phyloP scores from a whole-genome alignment of 2,113 vertebrate genomes.

The Scytalopus superciliaris region DNA sequence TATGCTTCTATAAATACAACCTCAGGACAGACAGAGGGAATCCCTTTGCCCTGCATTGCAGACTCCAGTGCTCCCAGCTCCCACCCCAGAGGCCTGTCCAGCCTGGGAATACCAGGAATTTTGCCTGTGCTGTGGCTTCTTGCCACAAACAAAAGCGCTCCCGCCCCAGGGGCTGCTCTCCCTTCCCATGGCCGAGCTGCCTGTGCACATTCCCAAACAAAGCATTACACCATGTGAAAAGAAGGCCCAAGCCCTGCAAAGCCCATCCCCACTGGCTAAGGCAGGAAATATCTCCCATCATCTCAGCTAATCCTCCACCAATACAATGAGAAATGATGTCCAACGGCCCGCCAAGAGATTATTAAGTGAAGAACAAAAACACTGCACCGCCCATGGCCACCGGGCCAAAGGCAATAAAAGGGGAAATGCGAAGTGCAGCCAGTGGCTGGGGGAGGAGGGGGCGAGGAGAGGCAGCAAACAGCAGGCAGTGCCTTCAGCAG shows the following conservation, averaged over 20 bases:
- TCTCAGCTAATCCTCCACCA: constrained; percentile 73
- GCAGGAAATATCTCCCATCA: constrained; percentile 78
- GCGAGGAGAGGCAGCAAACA: neutral
- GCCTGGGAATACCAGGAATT: neutral
- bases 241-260: constrained; percentile 63
- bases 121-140: neutral
- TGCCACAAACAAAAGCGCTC: neutral
- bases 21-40: rapidly evolving
- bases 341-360: constrained; percentile 69
- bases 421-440: constrained; percentile 51
- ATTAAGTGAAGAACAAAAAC: constrained; percentile 73
- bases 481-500: neutral
- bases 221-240: constrained; percentile 73
- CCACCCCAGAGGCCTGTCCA: neutral
- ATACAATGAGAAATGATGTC: constrained; percentile 77
- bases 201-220: constrained; percentile 66
- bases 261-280: constrained; percentile 73
- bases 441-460: constrained; percentile 25
- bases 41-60: neutral
- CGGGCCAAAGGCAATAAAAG: constrained; percentile 77
- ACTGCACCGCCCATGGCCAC: constrained; percentile 62
- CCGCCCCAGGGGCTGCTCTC: neutral
- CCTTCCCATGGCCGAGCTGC: constrained; percentile 35
- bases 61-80: neutral
- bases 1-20: neutral